Conservation (phyloP, 2,888 invertebrate genomes). For the Papilio gigon region DNA sequence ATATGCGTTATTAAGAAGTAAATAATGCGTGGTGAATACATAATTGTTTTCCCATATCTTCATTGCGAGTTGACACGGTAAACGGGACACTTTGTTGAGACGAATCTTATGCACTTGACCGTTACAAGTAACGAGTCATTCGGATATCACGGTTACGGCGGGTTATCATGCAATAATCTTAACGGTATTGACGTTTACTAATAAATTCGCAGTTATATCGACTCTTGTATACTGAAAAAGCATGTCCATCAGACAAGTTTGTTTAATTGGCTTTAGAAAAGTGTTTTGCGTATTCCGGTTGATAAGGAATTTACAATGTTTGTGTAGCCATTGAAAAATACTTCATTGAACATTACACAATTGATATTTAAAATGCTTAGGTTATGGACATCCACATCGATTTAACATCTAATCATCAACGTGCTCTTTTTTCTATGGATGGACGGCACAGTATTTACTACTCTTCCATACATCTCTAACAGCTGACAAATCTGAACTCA, state of each 20-base stretch:
- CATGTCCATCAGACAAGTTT: not conserved
- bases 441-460: no score
- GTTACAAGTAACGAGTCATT: constrained; percentile 29
- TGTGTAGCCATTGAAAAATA: no score
- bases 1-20: not conserved
- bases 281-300: not conserved
- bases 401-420: no score
- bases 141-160: constrained; percentile 23
- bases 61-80: constrained; percentile 8
- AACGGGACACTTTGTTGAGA: constrained; percentile 1
- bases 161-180: constrained; percentile 24
- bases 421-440: no score
- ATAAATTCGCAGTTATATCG: constrained; percentile 14
- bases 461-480: no score
- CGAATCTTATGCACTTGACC: constrained; percentile 35
- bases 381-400: no score
- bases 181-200: constrained; percentile 28
- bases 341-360: no score
- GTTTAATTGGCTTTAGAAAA: not conserved
- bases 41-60: constrained; percentile 4
- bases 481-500: no score
- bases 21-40: not conserved
- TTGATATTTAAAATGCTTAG: no score
- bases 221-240: constrained; percentile 1
- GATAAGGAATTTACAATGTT: not conserved